phyloP scores from a whole-genome alignment of 2,113 vertebrate species.

The Calidris pugnax region DNA sequence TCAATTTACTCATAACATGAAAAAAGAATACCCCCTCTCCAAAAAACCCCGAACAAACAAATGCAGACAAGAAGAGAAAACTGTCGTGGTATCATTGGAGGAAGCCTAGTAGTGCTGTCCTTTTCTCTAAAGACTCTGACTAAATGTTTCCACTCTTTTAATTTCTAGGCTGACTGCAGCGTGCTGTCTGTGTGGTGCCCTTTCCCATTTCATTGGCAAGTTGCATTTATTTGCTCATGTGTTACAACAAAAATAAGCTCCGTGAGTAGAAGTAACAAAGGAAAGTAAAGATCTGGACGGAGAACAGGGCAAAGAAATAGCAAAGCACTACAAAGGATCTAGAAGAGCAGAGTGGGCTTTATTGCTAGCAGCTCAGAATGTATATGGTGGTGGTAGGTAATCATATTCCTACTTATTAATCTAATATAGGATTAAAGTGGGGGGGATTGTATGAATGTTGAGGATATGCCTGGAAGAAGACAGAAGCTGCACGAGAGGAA shows the following conservation, averaged over 20 bases:
- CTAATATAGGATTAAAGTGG: background rate
- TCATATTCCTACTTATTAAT: background rate
- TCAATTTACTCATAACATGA: background rate
- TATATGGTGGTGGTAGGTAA: background rate
- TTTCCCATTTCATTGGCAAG: background rate
- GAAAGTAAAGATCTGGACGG: background rate
- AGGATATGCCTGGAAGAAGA: background rate
- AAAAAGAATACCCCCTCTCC: background rate
- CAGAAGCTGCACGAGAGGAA: background rate
- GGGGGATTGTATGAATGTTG: accelerated
- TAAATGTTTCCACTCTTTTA: background rate
- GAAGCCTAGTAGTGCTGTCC: background rate
- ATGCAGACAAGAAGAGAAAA: background rate
- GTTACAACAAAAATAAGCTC: background rate
- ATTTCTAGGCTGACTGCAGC: background rate
- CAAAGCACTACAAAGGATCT: background rate
- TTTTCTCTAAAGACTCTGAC: background rate
- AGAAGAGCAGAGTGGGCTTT: background rate
- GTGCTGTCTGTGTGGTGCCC: background rate
- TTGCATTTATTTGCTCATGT: background rate
- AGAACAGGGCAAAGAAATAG: background rate
- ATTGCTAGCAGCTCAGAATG: background rate
- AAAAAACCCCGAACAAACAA: background rate
- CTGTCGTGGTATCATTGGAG: background rate
- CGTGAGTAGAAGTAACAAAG: background rate